Evolutionary conservation across 1,140 invertebrate species (phyloP), one percentile per base, ranked within the genome.

Genomic region (Linepithema humile): DNA sequence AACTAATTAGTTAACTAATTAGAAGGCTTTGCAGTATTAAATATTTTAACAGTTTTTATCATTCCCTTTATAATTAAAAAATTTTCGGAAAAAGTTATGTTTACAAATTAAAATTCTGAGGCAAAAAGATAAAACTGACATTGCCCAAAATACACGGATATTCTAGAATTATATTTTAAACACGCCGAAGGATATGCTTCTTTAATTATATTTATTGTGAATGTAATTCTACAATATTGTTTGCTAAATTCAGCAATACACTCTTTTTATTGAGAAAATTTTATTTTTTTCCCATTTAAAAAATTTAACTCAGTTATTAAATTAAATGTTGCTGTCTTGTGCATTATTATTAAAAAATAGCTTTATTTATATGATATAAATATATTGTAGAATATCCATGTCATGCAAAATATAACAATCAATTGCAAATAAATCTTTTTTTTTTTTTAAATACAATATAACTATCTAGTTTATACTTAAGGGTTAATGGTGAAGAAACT

Each of bases 1-100:
- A 35, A 29, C 23, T 74, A 74, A 74, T 59, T 59, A 43, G 53
- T 40, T 2, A 10, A 23, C 7, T 53, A 72, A 72, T 72, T 72
- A 72, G 69, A 4, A 38, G 9, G 50, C 23, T 40, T 35, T 50
- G 53, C 53, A n/a, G 17, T 59, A 59, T 43, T 23, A 59, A 59
- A 59, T 74, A 29, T 74, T 74, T 59, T 59, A 73, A 59, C 35
- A 29, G 53, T 17, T 23, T 43, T 74, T 74, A 59, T 40, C 55
- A 29, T 32, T 40, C 9, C 32, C 23, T 74, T 59, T 59, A 29
- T 74, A 43, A 74, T 57, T 59, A 20, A 29, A 74, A 43, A 74
- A 59, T 23, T 74, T 40, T 57, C 7, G 23, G 12, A 40, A 59
- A 57, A 59, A 74, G 35, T 40, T n/a, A 29, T 40, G 9, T 3